These are phyloP conservation scores for Stegostoma tigrinum DNA, from an alignment of 2,113 vertebrate species.

Conservation along the genomic window DNA sequence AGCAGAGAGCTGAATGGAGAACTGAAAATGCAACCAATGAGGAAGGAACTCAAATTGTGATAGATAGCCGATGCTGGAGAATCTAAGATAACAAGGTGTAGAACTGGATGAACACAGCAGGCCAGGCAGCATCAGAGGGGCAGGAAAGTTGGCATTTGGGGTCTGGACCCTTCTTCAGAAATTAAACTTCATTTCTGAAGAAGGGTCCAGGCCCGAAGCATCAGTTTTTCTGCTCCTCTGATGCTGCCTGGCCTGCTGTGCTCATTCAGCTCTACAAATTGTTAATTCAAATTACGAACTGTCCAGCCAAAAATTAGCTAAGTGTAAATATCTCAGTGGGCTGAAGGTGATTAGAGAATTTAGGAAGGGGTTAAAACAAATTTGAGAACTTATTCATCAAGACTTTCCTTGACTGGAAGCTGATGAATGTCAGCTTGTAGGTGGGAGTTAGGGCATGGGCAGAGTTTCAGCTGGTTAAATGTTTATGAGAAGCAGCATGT, in stretches of 20 bases:
- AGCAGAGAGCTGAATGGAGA: too few relatives aligned
- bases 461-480: not conserved
- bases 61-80: too few relatives aligned
- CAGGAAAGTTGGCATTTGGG: too few relatives aligned
- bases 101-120: too few relatives aligned
- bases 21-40: not conserved
- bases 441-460: not conserved
- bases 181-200: too few relatives aligned
- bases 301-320: not conserved
- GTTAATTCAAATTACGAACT: not conserved
- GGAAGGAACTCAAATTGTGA: not conserved
- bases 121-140: too few relatives aligned
- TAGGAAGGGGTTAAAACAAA: not conserved
- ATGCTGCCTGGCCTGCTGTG: too few relatives aligned
- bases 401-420: not conserved
- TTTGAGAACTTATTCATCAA: not conserved
- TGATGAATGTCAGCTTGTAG: not conserved
- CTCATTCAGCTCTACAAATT: too few relatives aligned
- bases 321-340: not conserved
- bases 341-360: not conserved
- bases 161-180: too few relatives aligned
- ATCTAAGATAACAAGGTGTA: too few relatives aligned
- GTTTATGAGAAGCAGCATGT: not conserved
- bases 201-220: too few relatives aligned
- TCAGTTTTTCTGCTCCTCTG: too few relatives aligned